Evolutionary conservation across 2,888 invertebrate genomes (phyloP), one percentile per base, ranked within the genome.

Genomic region (Leuctra nigra): DNA sequence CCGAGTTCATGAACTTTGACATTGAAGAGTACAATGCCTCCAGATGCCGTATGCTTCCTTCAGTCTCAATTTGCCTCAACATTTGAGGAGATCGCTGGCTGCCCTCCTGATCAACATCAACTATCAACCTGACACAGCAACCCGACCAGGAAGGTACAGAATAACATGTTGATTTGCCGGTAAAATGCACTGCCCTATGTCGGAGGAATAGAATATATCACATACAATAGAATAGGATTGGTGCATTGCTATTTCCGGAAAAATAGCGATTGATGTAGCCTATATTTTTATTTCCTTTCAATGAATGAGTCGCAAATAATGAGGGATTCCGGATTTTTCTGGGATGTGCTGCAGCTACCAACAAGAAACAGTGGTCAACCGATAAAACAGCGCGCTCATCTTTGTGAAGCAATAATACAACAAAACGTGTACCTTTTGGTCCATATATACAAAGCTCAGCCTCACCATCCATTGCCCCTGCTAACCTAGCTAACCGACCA

Each of bases 161-260:
- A 60, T 57, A 57, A 58, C 54, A 55, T 61, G 60, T 58, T 50
- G 58, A 59, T 59, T 62, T 59, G 57, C 54, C 60, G 47, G 56
- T 60, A 54, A 61, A 61, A 62, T 63, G 61, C 63, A 65, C 68
- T 70, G 68, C 70, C 69, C 73, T 73, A 74, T 70, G 70, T 50
- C 33, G 29, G 72, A 70, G 68, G 70, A 70, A 72, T 72, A 50
- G 33, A 70, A 72, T 72, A 50, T 48, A 72, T 74, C 74, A 75
- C 74, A 75, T 74, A 73, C 68, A 70, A 66, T 64, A 66, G 64
- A 66, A 69, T 72, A 73, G 72, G 72, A 73, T 71, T 71, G 72
- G 71, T 72, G 72, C 72, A 69, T 46, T 56, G 50, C 52, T 38
- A 56, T 41, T 24, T 52, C 20, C 38, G 24, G 39, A 16, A 24